These are phyloP conservation scores for Scrobipalpa atriplicella DNA, from an alignment of 2,888 invertebrate genomes.

Conservation along the genomic window DNA sequence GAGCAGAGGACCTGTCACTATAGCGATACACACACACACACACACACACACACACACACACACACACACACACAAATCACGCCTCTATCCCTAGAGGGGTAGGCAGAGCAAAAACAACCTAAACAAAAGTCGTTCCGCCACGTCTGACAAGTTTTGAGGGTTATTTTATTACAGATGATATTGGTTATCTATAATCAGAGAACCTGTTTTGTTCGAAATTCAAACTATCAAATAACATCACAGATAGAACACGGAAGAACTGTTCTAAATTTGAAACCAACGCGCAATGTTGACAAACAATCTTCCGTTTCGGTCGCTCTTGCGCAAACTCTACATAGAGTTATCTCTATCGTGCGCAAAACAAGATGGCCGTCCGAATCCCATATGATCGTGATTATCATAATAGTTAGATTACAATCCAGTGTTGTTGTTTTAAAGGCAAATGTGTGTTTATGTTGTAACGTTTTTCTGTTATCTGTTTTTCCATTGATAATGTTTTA, in stretches of 20 bases:
- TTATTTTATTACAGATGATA: no score
- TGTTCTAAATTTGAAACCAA: constrained; percentile 61
- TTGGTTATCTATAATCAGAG: neutral
- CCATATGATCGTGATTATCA: constrained; percentile 41
- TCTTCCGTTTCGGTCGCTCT: constrained; percentile 45
- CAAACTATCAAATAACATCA: constrained; percentile 9
- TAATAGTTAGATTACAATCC: constrained; percentile 25
- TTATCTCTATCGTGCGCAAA: constrained; percentile 41
- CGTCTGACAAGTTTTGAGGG: no score
- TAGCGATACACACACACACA: no score
- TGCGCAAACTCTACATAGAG: constrained; percentile 28
- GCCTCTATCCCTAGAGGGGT: no score
- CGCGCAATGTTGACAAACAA: constrained; percentile 68
- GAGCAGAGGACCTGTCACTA: no score
- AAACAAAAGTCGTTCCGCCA: no score
- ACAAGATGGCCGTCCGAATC: constrained; percentile 39
- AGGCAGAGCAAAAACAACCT: no score
- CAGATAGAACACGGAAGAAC: constrained; percentile 29
- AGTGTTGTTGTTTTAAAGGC: constrained; percentile 1
- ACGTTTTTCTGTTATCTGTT: constrained; percentile 3
- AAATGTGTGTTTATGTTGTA: neutral
- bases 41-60: no score
- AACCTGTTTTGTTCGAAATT: neutral
- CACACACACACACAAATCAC: no score
- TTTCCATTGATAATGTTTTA: no score